Evolutionary conservation across 2,797 vertebrate genomes (phyloP), one percentile per base, ranked within the genome.

Genomic region (Macrochelys suwanniensis): DNA sequence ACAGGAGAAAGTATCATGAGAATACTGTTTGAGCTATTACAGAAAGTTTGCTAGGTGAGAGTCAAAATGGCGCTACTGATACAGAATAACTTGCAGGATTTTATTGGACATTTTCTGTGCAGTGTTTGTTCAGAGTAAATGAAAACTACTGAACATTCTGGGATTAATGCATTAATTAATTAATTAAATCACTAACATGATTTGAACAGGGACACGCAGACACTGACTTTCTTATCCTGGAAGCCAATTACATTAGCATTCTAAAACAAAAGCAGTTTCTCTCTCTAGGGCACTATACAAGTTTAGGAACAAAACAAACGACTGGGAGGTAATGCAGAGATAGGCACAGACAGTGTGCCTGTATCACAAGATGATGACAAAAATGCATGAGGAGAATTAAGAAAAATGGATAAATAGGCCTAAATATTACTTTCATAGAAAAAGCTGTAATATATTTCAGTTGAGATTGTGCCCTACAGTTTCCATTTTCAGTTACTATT

Each of bases 371-470:
- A 85, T 7, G 28, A 10, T 21, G 93, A 79, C 19, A 42, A 82
- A 95, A 90, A 7, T 28, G 85, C 50, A 85, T 57, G 49, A 90
- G 82, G 31, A 21, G 1, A 76, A 86, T 37, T 82, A 33, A 94
- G 92, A 94, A 93, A 71, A 65, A 86, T 13, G 65, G 93, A 25
- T 90, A 96, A 84, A 93, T 85, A 88, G 93, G 82, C 2, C 33
- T 78, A 78, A 17, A 49, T 13, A 19, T 15, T 49, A 78, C 26
- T 16, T 78, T 91, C 51, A 81, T 81, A 71, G 19, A 42, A 71
- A 68, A 71, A 42, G 19, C 68, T 71, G 19, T 11, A 42, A 42
- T 21, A n/a, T 83, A 89, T 4, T 83, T 53, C 37, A 5, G 78
- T 0, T 53, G 26, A 94, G 33, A 81, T 87, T 90, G 89, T 42